Evolutionary conservation across 2,888 invertebrate species (phyloP).

Genomic region (Drosophila phalerata): DNA sequence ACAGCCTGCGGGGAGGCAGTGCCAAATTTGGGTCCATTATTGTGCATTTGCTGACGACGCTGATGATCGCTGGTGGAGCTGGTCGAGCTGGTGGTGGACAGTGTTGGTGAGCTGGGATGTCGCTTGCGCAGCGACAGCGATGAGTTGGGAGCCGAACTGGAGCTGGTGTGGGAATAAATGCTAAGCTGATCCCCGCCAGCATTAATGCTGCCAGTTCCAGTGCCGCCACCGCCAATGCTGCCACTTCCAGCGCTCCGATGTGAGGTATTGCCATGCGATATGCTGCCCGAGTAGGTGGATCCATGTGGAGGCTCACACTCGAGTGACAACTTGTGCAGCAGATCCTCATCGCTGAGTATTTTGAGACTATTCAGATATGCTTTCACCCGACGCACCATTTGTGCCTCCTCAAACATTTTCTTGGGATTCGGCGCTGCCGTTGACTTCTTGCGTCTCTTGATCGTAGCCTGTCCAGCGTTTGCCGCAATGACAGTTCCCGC

Average conservation of each 20-base stretch:
- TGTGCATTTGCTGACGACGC: slow-evolving; percentile 74
- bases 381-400: slow-evolving; percentile 98
- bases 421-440: slow-evolving; percentile 97
- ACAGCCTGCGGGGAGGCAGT: slow-evolving; percentile 98
- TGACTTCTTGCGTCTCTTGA: slow-evolving; percentile 95
- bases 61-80: slow-evolving; percentile 89
- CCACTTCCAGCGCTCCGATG: slow-evolving; percentile 72
- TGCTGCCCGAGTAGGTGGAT: slow-evolving; percentile 79
- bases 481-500: slow-evolving; percentile 81
- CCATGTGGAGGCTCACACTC: slow-evolving; percentile 91
- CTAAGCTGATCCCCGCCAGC: slow-evolving; percentile 86
- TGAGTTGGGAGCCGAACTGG: slow-evolving; percentile 86
- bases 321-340: slow-evolving; percentile 94
- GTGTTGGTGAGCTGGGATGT: slow-evolving; percentile 97
- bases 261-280: slow-evolving; percentile 68
- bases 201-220: slow-evolving; percentile 76
- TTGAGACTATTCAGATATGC: slow-evolving; percentile 97
- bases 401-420: slow-evolving; percentile 99
- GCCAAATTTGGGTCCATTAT: slow-evolving; percentile 89
- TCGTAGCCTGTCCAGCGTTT: slow-evolving; percentile 91
- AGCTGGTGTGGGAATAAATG: slow-evolving; percentile 85
- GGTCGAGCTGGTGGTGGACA: slow-evolving; percentile 96
- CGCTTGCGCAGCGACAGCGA: slow-evolving; percentile 89
- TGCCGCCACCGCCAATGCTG: slow-evolving; percentile 68
- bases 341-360: slow-evolving; percentile 94